A percentile compares a stretch with the other conserved stretches of the same genome.
These are phyloP conservation scores for Astyanax mexicanus DNA, from an alignment of 2,797 vertebrate genomes.

Conservation along the genomic window DNA sequence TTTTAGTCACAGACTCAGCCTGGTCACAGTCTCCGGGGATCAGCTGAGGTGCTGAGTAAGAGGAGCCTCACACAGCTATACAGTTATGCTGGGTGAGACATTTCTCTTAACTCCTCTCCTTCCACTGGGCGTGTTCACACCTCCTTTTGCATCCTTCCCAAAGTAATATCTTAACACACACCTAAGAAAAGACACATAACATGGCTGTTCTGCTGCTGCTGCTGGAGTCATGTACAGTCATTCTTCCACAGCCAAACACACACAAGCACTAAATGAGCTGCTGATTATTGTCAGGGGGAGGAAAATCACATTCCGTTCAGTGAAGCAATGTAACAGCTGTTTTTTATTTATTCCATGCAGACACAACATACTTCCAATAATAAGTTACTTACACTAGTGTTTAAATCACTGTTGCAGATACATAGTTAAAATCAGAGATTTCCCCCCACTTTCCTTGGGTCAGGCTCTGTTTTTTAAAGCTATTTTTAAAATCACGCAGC, in stretches of 20 bases:
- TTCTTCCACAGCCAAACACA: not conserved
- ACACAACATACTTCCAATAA: too few species aligned
- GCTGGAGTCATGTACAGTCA: not conserved
- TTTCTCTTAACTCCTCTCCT: not conserved
- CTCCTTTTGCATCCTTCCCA: not conserved
- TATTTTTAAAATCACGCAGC: too few species aligned
- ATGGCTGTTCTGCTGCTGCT: not conserved
- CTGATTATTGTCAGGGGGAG: not conserved
- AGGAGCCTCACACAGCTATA: not conserved
- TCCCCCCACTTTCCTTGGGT: too few species aligned
- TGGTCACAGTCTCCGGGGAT: not conserved
- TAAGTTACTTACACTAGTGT: not conserved
- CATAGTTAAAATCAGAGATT: too few species aligned
- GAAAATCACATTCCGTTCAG: not conserved
- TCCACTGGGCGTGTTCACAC: not conserved
- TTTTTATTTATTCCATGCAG: too few species aligned
- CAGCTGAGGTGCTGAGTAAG: not conserved
- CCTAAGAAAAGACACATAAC: not conserved
- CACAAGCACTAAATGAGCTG: not conserved
- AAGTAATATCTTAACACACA: slow-evolving; percentile 13
- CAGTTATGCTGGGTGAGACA: not conserved
- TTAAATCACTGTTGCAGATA: too few species aligned
- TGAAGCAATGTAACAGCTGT: too few species aligned
- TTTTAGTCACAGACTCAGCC: slow-evolving; percentile 14
- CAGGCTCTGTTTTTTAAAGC: too few species aligned